Evolutionary conservation across 2,888 invertebrate species (phyloP).

Genomic region (Mimumesa dahlbomi): DNA sequence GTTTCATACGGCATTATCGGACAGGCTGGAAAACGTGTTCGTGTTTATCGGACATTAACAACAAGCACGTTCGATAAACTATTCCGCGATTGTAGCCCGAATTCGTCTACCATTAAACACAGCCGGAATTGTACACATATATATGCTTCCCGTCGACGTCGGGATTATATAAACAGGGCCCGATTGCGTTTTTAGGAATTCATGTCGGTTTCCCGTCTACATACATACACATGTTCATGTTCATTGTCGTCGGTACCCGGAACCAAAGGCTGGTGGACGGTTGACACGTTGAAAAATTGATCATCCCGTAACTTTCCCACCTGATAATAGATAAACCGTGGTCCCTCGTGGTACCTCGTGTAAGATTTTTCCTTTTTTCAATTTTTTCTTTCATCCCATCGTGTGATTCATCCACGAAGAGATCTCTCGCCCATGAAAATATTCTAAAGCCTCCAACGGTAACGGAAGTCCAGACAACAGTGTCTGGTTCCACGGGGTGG

Average conservation of each 20-base stretch:
- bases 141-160: constrained; percentile 27
- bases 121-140: background rate
- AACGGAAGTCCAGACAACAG: no score
- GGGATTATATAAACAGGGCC: constrained; percentile 21
- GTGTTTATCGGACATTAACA: background rate
- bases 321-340: background rate
- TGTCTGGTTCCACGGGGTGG: no score
- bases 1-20: background rate
- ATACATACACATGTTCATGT: no score
- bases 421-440: no score
- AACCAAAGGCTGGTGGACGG: background rate
- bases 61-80: constrained; percentile 8
- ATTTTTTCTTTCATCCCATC: no score
- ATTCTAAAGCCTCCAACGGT: no score
- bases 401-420: no score
- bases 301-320: background rate
- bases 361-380: background rate
- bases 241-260: no score
- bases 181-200: constrained; percentile 74
- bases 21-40: background rate
- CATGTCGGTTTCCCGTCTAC: no score
- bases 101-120: background rate
- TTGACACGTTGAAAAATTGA: constrained; percentile 25
- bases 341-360: no score
- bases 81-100: background rate